A percentile compares a stretch with the other conserved stretches of the same genome.
Evolutionary conservation across 2,888 invertebrate species (phyloP).

Genomic region (Petrolisthes manimaculis): DNA sequence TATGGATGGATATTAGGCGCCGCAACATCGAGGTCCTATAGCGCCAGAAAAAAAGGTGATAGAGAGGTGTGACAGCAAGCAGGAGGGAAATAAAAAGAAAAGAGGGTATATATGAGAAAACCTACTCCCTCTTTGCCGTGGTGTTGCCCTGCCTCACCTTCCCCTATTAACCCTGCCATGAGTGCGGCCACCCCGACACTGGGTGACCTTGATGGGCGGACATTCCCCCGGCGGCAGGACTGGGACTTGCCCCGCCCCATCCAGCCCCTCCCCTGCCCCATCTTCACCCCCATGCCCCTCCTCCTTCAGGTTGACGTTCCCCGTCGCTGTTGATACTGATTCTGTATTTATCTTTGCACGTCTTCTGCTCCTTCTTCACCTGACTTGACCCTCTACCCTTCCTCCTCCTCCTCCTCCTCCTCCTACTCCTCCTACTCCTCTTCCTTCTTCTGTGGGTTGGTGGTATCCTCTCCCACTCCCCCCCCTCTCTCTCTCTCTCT

Average conservation of each 20-base stretch:
- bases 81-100: too few relatives aligned
- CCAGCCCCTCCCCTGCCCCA: background rate
- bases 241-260: background rate
- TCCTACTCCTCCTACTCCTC: background rate
- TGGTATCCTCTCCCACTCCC: background rate
- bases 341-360: background rate
- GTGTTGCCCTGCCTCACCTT: background rate
- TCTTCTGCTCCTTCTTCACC: background rate
- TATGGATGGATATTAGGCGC: too few relatives aligned
- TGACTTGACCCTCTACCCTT: background rate
- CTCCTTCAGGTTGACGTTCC: background rate
- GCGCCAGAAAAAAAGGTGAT: too few relatives aligned
- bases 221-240: background rate
- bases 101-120: too few relatives aligned
- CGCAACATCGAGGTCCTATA: too few relatives aligned
- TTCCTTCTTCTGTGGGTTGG: background rate
- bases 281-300: background rate
- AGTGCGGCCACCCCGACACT: background rate
- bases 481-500: constrained; percentile 1
- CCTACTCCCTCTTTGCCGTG: background rate
- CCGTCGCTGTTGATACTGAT: background rate
- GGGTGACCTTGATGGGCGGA: background rate
- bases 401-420: background rate
- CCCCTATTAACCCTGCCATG: background rate
- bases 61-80: too few relatives aligned